Percentiles rank a stretch among this genome's conserved stretches.
Evolutionary conservation across 92 coral and sea anemone species (phyloP).

Genomic region (Epizoanthus scotinus): DNA sequence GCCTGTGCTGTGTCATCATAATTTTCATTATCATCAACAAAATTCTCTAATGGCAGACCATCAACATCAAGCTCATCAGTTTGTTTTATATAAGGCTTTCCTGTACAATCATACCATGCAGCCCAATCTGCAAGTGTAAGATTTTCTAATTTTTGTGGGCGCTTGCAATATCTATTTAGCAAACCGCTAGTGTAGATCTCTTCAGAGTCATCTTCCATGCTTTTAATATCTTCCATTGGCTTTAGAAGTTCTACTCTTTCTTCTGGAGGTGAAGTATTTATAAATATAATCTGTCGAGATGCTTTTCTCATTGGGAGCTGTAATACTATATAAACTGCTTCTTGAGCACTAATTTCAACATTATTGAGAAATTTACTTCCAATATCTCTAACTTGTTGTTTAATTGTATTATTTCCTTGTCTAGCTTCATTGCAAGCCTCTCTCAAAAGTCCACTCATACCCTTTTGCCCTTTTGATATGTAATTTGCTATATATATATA

Average conservation of each 20-base stretch:
- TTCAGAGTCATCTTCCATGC: conserved; percentile 72
- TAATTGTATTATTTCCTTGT: conserved; percentile 41
- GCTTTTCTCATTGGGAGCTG: conserved; percentile 66
- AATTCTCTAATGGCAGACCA: too few relatives aligned
- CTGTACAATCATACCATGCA: conserved; percentile 64
- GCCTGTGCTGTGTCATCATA: too few relatives aligned
- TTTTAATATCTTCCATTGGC: conserved; percentile 60
- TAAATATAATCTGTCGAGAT: conserved; percentile 58
- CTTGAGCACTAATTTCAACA: conserved; percentile 86
- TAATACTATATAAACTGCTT: conserved; percentile 61
- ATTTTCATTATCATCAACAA: too few relatives aligned
- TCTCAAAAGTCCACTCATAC: conserved; percentile 49
- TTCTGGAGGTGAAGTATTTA: conserved; percentile 71
- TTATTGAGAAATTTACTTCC: conserved; percentile 61
- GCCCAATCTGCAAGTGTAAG: conserved; percentile 74
- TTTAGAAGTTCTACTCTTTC: conserved; percentile 62
- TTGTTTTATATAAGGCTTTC: conserved; percentile 27
- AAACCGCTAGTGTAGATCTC: conserved; percentile 65
- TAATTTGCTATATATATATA: conserved; percentile 35
- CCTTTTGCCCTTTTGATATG: conserved; percentile 50
- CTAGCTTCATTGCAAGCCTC: conserved; percentile 51
- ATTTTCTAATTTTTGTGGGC: conserved; percentile 57
- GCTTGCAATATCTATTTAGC: conserved; percentile 62
- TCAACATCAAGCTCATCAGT: too few relatives aligned
- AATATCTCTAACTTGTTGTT: conserved; percentile 61